phyloP scores from a whole-genome alignment of 2,113 vertebrate genomes.

The Ophthalmolycus amberensis region DNA sequence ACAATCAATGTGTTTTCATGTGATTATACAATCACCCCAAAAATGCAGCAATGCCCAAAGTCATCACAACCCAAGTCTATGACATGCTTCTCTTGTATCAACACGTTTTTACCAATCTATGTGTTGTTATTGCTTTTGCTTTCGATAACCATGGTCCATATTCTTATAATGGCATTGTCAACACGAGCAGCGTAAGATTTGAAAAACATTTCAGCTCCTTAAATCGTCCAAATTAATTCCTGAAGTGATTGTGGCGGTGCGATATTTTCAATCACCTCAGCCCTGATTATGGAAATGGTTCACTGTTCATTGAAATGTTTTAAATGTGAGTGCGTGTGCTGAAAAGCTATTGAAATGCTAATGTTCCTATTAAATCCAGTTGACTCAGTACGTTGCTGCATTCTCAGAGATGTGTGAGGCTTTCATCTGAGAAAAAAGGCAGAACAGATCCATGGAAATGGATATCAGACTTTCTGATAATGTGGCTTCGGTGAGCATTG shows the following conservation, averaged over 20 bases:
- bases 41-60: not conserved
- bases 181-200: not conserved
- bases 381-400: conserved; percentile 26
- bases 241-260: conserved; percentile 4
- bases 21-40: not conserved
- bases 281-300: conserved; percentile 40
- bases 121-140: not conserved
- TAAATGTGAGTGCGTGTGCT: conserved; percentile 23
- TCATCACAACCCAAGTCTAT: not conserved
- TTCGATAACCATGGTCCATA: not conserved
- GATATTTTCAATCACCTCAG: conserved; percentile 26
- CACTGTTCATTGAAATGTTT: conserved; percentile 30
- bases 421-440: conserved; percentile 54
- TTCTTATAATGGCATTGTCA: not conserved
- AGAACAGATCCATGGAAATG: conserved; percentile 46
- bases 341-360: conserved; percentile 63
- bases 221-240: conserved; percentile 17
- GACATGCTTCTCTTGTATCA: not conserved
- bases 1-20: not conserved
- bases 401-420: conserved; percentile 29
- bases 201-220: not conserved
- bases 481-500: conserved; percentile 39
- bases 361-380: conserved; percentile 56
- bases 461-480: conserved; percentile 33
- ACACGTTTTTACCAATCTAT: not conserved